Conservation (phyloP, 2,888 invertebrate species). For the Biston stratarius region DNA sequence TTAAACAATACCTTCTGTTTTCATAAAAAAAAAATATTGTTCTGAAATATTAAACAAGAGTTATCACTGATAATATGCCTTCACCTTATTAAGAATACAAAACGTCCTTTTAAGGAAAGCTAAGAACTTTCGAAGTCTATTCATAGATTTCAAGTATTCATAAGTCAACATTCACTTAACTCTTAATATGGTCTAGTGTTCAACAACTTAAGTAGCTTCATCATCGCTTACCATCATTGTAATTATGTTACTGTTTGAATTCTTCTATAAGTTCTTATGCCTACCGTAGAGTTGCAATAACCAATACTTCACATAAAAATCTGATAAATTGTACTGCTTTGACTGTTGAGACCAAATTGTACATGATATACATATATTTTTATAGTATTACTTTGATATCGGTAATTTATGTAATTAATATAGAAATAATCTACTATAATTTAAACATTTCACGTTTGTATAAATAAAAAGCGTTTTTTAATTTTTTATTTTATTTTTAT, state of each 20-base stretch:
- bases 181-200: constrained; percentile 7
- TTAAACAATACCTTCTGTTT: neutral
- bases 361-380: no score
- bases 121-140: constrained; percentile 4
- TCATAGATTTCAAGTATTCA: constrained; percentile 12
- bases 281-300: no score
- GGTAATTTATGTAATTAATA: no score
- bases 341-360: no score
- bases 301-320: no score
- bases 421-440: no score
- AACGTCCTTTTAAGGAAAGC: constrained; percentile 1
- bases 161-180: neutral
- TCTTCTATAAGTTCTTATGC: neutral
- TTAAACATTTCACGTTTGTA: no score
- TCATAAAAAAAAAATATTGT: no score
- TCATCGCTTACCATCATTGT: constrained; percentile 3
- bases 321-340: no score
- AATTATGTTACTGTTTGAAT: neutral
- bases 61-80: constrained; percentile 1
- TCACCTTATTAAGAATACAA: neutral
- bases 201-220: constrained; percentile 8
- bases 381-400: no score
- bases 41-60: constrained; percentile 1
- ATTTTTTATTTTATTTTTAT: no score
- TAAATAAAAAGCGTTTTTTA: no score